These are phyloP conservation scores for Bos javanicus DNA, from an alignment of 2,113 vertebrate species.

Conservation along the genomic window DNA sequence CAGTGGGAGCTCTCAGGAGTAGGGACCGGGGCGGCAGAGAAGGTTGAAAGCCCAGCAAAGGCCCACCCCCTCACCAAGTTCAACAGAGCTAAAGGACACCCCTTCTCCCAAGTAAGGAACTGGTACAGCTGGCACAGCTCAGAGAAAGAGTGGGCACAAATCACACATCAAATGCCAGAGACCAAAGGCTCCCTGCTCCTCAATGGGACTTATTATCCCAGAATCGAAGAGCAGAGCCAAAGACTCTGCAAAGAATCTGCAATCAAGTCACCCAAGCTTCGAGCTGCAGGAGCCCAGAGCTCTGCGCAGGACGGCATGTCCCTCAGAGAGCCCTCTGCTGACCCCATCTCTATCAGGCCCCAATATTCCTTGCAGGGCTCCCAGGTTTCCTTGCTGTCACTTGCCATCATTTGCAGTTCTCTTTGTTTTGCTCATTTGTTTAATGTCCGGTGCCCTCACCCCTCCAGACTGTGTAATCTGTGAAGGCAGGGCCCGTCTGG, in stretches of 20 bases:
- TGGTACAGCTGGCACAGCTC: background rate
- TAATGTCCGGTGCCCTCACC: background rate
- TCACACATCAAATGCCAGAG: slow-evolving; percentile 26
- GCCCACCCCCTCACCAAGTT: background rate
- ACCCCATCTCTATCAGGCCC: background rate
- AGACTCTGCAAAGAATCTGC: slow-evolving; percentile 6
- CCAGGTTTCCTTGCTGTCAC: background rate
- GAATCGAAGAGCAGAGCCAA: background rate
- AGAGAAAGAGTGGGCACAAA: background rate
- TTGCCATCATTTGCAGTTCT: background rate
- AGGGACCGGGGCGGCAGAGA: background rate
- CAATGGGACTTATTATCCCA: slow-evolving; percentile 35
- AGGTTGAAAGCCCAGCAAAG: background rate
- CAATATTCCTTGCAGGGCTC: background rate
- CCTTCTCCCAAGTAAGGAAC: slow-evolving; percentile 4
- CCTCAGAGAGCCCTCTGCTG: background rate
- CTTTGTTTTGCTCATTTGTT: background rate
- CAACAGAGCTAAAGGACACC: background rate
- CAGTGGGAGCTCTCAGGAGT: background rate
- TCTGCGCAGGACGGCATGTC: accelerated
- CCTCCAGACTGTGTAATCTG: background rate
- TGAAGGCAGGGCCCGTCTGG: background rate
- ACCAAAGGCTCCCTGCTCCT: slow-evolving; percentile 11
- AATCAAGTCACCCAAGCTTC: background rate
- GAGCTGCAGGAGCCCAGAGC: background rate